Evolutionary conservation across 2,113 vertebrate genomes (phyloP).

Genomic region (Argyrosomus japonicus): DNA sequence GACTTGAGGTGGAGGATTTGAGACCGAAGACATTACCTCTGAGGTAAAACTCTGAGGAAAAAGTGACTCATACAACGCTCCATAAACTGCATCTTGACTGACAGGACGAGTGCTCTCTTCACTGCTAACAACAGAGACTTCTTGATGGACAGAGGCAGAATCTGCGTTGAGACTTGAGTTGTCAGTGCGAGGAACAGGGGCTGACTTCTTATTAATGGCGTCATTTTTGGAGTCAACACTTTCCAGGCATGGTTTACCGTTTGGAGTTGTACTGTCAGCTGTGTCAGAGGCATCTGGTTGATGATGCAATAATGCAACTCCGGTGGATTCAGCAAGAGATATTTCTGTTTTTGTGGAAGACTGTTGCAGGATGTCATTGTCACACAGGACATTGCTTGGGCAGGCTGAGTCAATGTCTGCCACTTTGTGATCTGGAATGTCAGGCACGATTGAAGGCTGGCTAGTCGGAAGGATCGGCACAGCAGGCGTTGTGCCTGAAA

Average conservation of each 20-base stretch:
- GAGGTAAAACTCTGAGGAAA: slow-evolving; percentile 59
- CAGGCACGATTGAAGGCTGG: not conserved
- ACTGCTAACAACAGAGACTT: not conserved
- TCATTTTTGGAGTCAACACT: not conserved
- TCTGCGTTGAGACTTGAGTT: not conserved
- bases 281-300: not conserved
- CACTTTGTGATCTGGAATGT: not conserved
- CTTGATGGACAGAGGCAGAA: not conserved
- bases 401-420: not conserved
- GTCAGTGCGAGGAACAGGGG: not conserved
- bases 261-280: not conserved
- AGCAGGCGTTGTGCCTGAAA: not conserved
- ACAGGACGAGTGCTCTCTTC: not conserved
- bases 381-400: not conserved
- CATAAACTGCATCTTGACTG: slow-evolving; percentile 24
- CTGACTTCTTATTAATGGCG: not conserved
- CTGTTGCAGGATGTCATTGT: not conserved
- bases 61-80: slow-evolving; percentile 53
- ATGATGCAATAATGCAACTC: not conserved
- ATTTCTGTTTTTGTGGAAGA: not conserved
- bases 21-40: not conserved
- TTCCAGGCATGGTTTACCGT: not conserved
- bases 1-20: not conserved
- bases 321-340: not conserved
- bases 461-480: not conserved